Evolutionary conservation across 2,797 vertebrate species (phyloP).

Genomic region (Gouania willdenowi): DNA sequence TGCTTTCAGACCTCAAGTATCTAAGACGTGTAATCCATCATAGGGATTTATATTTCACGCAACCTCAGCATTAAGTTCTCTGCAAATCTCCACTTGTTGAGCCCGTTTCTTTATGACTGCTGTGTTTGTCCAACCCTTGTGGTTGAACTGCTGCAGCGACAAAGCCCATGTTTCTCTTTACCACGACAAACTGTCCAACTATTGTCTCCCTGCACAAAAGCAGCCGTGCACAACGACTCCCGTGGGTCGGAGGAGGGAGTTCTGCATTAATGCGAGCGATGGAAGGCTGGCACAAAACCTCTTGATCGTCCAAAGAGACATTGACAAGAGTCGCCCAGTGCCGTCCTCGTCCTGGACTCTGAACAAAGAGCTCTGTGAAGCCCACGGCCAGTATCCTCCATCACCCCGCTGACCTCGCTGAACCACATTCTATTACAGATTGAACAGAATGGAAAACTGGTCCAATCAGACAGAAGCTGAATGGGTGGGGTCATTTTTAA

Average conservation of each 20-base stretch:
- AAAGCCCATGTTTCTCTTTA: too few species aligned
- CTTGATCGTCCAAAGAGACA: slow-evolving; percentile 27
- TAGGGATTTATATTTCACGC: too few species aligned
- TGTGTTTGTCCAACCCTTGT: slow-evolving; percentile 1
- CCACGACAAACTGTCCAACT: slow-evolving; percentile 23
- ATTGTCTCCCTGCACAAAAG: slow-evolving; percentile 49
- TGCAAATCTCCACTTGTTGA: too few species aligned
- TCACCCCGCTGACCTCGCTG: slow-evolving; percentile 40
- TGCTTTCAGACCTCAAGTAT: too few species aligned
- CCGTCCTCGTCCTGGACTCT: slow-evolving; percentile 28
- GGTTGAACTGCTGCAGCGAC: background rate
- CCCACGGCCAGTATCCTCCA: slow-evolving; percentile 29
- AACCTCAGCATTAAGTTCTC: too few species aligned
- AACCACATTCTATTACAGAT: too few species aligned
- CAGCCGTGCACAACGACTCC: slow-evolving; percentile 37
- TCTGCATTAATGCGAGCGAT: slow-evolving; percentile 33
- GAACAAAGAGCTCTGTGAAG: slow-evolving; percentile 51
- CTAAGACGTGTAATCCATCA: too few species aligned
- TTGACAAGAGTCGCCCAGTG: slow-evolving; percentile 60
- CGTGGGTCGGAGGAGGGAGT: slow-evolving; percentile 21
- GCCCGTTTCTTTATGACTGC: too few species aligned
- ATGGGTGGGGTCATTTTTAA: too few species aligned
- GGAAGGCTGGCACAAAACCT: slow-evolving; percentile 64
- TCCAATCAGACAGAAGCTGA: too few species aligned
- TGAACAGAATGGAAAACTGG: too few species aligned